Base-by-base conservation (phyloP, 2,888 invertebrate genomes). In the Sphecodes monilicornis region DNA sequence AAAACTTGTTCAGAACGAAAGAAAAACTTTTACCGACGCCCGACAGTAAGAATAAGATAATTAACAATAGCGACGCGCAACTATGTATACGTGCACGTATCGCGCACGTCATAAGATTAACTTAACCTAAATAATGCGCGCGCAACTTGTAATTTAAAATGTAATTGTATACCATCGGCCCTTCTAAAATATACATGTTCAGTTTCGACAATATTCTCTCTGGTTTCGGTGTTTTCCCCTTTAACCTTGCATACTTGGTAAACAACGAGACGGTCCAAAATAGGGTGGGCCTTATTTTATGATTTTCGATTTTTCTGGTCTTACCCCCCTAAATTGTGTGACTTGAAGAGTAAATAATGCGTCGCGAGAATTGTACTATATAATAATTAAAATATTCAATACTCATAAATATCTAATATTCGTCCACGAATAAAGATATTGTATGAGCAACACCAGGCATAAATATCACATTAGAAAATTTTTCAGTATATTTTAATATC, bases 41-140 rank as follows among this genome's bases (percentile, higher is more conserved):
- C 84, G 84, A 41, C 29, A 76, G 72, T 64, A 84, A 69, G 80
- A 86, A 90, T 74, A 86, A 74, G 84, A 79, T 77, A 87, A 90
- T 90, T 89, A 91, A 91, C 86, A 87, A 90, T 85, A 87, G 80
- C 86, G 88, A 89, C 90, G 88, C 90, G 88, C 86, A 89, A 81
- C 89, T 86, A n/a, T n/a, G n/a, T n/a, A n/a, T n/a, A 88, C 82
- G 71, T 85, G 76, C 80, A 83, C 83, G 77, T 70, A 86, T 80
- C 83, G 83, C 80, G 86, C 76, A 90, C 86, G 88, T 88, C 87
- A 86, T 80, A 66, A 83, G 77, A 64, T 74, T 43, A 79, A 88
- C 88, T 85, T 92, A 92, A 92, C 92, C 92, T 89, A 74, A 89
- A 88, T 72, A 86, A 16, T 92, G 92, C 92, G 92, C 89, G 89